A percentile compares a stretch with the other conserved stretches of the same genome.
These are phyloP conservation scores for Scolanthus callimorphus DNA, from an alignment of 92 coral and sea anemone genomes.

Conservation along the genomic window DNA sequence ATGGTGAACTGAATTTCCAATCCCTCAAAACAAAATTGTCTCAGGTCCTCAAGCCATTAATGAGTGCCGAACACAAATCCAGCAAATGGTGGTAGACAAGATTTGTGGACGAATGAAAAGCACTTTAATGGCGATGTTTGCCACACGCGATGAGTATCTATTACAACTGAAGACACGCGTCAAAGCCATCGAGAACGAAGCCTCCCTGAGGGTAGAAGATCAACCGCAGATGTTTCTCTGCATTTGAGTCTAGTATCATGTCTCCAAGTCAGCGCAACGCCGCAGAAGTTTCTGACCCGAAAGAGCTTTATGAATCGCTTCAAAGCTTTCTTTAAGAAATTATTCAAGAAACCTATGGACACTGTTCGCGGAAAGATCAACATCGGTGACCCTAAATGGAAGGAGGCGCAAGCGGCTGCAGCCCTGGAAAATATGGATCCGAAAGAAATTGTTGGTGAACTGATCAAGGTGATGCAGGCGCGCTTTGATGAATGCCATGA, in stretches of 20 bases:
- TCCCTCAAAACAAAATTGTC: slow-evolving; percentile 33
- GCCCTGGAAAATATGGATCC: slow-evolving; percentile 28
- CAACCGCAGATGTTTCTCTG: slow-evolving; percentile 33
- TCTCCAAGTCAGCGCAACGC: slow-evolving; percentile 12
- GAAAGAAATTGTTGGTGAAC: slow-evolving; percentile 3
- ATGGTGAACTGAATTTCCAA: slow-evolving; percentile 22
- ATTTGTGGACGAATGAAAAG: slow-evolving; percentile 22
- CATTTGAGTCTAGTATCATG: slow-evolving; percentile 29
- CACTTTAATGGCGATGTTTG: slow-evolving; percentile 30
- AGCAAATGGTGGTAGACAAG: slow-evolving; percentile 50
- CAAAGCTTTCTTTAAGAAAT: neutral
- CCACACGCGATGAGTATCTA: slow-evolving; percentile 39
- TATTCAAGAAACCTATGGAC: neutral
- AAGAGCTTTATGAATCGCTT: neutral
- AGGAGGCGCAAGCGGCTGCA: slow-evolving; percentile 21
- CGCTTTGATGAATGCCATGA: slow-evolving; percentile 42
- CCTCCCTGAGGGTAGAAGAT: slow-evolving; percentile 10
- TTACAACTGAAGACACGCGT: slow-evolving; percentile 20
- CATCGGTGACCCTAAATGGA: slow-evolving; percentile 51
- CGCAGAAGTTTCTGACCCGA: neutral
- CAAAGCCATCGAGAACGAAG: slow-evolving; percentile 41
- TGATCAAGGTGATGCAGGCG: slow-evolving; percentile 17
- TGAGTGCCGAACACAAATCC: slow-evolving; percentile 38
- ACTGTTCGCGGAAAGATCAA: slow-evolving; percentile 33
- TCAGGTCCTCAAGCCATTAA: slow-evolving; percentile 25